Evolutionary conservation across 2,797 vertebrate genomes (phyloP), one percentile per base, ranked within the genome.

Genomic region (Denticeps clupeoides): DNA sequence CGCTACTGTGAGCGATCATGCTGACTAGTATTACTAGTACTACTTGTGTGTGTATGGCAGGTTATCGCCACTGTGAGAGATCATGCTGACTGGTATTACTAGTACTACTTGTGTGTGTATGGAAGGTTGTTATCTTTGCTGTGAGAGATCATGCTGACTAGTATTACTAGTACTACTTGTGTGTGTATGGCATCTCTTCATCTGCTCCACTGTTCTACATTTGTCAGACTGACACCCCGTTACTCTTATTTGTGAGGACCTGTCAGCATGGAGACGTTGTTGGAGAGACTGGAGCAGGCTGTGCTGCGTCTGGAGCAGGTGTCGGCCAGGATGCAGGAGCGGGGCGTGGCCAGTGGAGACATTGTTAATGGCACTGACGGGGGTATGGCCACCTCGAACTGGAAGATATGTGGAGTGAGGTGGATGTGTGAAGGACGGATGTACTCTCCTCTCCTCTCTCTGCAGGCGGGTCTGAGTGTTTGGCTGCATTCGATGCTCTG

Each of bases 231-330:
- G 11, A 28, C 26, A n/a, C n/a, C n/a, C n/a, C n/a, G n/a, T n/a
- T n/a, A n/a, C n/a, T n/a, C n/a, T 51, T 48, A 16, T 31, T 31
- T 24, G 49, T 47, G 10, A 21, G 78, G 77, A 55, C 57, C 55
- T 22, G 49, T 63, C 53, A 53, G 45, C 54, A 85, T 82, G 78
- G 85, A 89, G 56, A 82, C 64, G 22, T 78, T 97, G 63, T 74
- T 96, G 74, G 85, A 90, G 56, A 88, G 94, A 12, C 71, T 98
- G 76, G 93, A 98, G 68, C 81, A 71, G 13, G 91, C 89, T 1
- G 89, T 97, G 53, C 74, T 83, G 70, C 86, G 88, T 16, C 82
- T 97, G 40, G 93, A 97, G 75, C 71, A 75, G 1, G 64, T 90
- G 25, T 83, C 90, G 37, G 55, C 81, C 27, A 80, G 70, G 32